Evolutionary conservation across 2,797 vertebrate genomes (phyloP), one percentile per base, ranked within the genome.

Genomic region (Menidia menidia): DNA sequence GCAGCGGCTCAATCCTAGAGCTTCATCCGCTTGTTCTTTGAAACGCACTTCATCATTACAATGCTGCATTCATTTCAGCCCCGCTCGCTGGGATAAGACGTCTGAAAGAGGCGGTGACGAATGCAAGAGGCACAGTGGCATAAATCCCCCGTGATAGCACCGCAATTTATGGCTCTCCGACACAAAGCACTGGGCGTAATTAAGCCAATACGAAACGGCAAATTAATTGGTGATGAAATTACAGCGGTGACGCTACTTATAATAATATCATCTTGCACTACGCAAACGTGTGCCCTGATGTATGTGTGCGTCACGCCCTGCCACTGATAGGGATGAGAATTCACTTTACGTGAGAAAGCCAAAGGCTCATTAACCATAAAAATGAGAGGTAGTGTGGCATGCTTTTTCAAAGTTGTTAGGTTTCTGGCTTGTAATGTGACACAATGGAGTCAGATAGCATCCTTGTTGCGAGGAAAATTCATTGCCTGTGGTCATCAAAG

Each of bases 221-320:
- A 91, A 92, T 92, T 85, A 91, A 91, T 88, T 83, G 69, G 75
- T 88, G 85, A 86, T 76, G 73, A 85, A 91, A 90, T 86, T 69
- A 91, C 75, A 68, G 68, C 71, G 2, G 50, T 10, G 64, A 70
- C 75, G 68, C 71, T 61, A 79, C 81, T 85, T 84, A 67, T 83
- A 84, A 88, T 83, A 84, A 73, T 45, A 65, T 78, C 89, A 87
- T 91, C 87, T 74, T 76, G 75, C 60, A 25, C 66, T 64, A 60
- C 84, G 78, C 80, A 80, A 89, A 87, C 64, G 77, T 43, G 50
- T 0, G 25, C 61, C 61, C 65, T 56, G 51, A 61, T 71, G 65
- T 67, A 73, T 33, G 45, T 67, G 71, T 67, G 66, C 16, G 54
- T 61, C 63, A 52, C 32, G 44, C 32, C 42, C 41, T 4, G 8